A percentile compares a stretch with the other conserved stretches of the same genome.
phyloP scores from a whole-genome alignment of 2,113 vertebrate genomes.

The Solenodon paradoxus region DNA sequence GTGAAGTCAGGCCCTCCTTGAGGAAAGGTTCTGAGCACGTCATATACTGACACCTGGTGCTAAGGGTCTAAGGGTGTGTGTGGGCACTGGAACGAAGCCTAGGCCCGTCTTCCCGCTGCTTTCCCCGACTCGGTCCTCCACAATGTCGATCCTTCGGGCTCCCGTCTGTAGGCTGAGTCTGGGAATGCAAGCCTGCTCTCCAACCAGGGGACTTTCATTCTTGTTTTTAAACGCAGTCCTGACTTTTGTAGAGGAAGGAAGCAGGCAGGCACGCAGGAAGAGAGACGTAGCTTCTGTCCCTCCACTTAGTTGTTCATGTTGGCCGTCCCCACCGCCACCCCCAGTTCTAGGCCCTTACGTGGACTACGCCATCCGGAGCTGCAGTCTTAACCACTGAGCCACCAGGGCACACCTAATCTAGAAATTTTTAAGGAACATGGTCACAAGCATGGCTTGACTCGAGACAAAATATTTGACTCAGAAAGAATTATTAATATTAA shows the following conservation, averaged over 20 bases:
- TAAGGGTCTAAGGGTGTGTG: neutral
- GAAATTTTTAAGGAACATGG: neutral
- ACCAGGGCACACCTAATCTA: too few species aligned
- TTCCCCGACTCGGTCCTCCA: neutral
- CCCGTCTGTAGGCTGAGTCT: neutral
- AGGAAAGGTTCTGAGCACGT: neutral
- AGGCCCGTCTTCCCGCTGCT: neutral
- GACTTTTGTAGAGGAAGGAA: too few species aligned
- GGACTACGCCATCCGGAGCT: too few species aligned
- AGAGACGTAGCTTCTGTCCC: too few species aligned
- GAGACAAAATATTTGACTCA: constrained; percentile 3
- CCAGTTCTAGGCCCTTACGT: too few species aligned
- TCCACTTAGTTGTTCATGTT: too few species aligned
- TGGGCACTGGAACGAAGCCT: neutral
- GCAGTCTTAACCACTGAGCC: too few species aligned
- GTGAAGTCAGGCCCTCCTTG: neutral
- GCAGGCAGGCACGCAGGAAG: too few species aligned
- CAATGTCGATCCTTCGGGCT: neutral
- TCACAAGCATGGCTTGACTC: neutral
- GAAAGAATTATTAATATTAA: neutral
- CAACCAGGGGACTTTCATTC: too few species aligned
- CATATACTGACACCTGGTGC: neutral
- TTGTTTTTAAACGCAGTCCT: too few species aligned
- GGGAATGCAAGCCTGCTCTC: neutral
- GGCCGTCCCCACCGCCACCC: too few species aligned